A percentile compares a stretch with the other conserved stretches of the same genome.
These are phyloP conservation scores for Podotricha telesiphe DNA, from an alignment of 2,888 invertebrate species.

Conservation along the genomic window DNA sequence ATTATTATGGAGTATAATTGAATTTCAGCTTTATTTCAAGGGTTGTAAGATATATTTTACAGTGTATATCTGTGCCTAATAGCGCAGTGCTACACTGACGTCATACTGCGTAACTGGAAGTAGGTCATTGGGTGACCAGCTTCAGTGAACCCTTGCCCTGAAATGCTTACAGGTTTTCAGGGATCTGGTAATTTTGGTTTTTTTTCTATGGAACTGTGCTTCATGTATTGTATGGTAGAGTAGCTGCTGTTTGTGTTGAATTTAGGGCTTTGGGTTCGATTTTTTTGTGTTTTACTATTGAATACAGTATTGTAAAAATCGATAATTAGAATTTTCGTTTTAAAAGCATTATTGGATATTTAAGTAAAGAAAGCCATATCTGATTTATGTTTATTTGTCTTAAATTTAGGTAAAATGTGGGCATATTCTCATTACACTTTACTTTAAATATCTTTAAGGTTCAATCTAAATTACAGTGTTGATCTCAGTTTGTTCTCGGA, in stretches of 20 bases:
- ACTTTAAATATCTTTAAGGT: too few species aligned
- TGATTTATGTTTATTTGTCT: too few species aligned
- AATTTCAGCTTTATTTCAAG: constrained; percentile 45
- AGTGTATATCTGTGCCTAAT: constrained; percentile 35
- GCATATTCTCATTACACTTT: too few species aligned
- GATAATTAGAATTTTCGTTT: too few species aligned
- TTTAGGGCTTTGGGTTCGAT: background rate
- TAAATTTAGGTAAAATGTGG: too few species aligned
- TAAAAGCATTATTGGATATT: too few species aligned
- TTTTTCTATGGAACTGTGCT: background rate
- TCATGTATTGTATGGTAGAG: background rate
- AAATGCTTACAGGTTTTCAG: constrained; percentile 13
- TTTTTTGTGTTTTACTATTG: background rate
- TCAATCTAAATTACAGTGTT: too few species aligned
- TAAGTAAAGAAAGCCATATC: too few species aligned
- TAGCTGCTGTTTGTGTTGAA: background rate
- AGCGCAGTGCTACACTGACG: constrained; percentile 59
- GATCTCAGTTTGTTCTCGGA: too few species aligned
- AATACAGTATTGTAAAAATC: too few species aligned
- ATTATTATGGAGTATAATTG: constrained; percentile 14
- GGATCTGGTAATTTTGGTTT: constrained; percentile 29
- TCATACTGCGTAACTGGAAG: constrained; percentile 55
- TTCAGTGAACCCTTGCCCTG: constrained; percentile 40
- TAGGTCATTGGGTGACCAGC: constrained; percentile 53
- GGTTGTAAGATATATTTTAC: constrained; percentile 40